A percentile compares a stretch with the other conserved stretches of the same genome.
Conservation (phyloP, 2,888 invertebrate species). For the Seira musarum region DNA sequence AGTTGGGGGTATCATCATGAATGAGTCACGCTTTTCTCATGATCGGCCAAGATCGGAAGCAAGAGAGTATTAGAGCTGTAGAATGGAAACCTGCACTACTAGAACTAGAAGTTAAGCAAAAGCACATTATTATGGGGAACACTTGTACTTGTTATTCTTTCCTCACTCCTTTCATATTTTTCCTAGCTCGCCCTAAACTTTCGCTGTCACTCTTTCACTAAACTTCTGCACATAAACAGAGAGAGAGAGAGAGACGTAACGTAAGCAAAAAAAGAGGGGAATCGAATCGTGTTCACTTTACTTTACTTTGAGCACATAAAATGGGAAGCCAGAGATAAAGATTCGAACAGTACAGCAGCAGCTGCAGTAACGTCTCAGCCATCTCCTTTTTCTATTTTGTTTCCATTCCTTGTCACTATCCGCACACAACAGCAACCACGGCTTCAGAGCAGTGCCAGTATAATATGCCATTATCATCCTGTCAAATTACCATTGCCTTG, state of each 20-base stretch:
- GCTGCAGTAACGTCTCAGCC: conserved; percentile 55
- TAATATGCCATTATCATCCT: conserved; percentile 33
- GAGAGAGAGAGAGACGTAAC: no score
- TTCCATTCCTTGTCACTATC: no score
- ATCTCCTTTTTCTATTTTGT: conserved; percentile 18
- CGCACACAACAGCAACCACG: no score
- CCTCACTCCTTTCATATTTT: conserved; percentile 22
- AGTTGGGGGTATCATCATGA: conserved; percentile 43
- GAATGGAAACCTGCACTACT: no score
- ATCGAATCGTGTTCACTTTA: conserved; percentile 24
- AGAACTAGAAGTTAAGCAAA: conserved; percentile 32
- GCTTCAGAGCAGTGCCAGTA: no score
- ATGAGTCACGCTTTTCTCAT: conserved; percentile 53
- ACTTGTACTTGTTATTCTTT: neutral
- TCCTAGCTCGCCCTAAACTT: conserved; percentile 20
- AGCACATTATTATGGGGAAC: neutral
- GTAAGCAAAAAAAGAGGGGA: no score
- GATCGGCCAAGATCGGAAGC: conserved; percentile 51
- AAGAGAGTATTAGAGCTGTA: no score
- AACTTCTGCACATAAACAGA: neutral
- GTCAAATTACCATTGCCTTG: conserved; percentile 25
- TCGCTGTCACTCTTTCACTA: conserved; percentile 39
- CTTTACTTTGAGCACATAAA: conserved; percentile 19
- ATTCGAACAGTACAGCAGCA: conserved; percentile 46
- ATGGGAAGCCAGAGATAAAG: conserved; percentile 40